Evolutionary conservation across 2,797 vertebrate genomes (phyloP), one percentile per base, ranked within the genome.

Genomic region (Halcyon smyrnensis): DNA sequence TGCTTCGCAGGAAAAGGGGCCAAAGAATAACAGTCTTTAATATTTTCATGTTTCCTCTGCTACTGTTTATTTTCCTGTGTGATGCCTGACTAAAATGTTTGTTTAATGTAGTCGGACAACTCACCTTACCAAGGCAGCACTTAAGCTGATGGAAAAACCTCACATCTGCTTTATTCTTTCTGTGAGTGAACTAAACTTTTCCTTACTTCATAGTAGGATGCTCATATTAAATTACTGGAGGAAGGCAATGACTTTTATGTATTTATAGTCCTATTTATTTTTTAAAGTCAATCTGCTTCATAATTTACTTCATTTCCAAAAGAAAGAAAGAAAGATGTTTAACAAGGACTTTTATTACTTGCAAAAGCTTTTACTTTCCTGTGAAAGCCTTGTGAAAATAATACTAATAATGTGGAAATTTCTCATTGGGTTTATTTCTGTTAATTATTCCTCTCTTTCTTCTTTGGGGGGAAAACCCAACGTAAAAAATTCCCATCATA

Each of bases 51-150:
- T 97, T 97, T 97, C 97, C 97, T 97, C 92, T 94, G 95, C 97
- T 97, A 97, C 96, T 97, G 95, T 97, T 97, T 97, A 96, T 97
- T 97, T 97, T 97, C 96, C 97, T 97, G 95, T 97, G 95, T 81
- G 86, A 97, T 97, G 96, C 95, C 93, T 96, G 95, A 97, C 95
- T 95, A 93, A 95, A 96, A 97, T 96, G 96, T 97, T 97, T 97
- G 92, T 95, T 97, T 97, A 96, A 96, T 92, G 91, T 92, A 95
- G 96, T 94, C 60, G 41, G 69, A 96, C 84, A 94, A 96, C 87
- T 96, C 83, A 92, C 93, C 92, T 96, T 96, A 96, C 97, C 90
- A 93, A 93, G 75, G 84, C 92, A 75, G 88, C 79, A 65, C 92
- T 95, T 97, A 95, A 93, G 82, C 77, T 87, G 94, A 92, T 17